Base-by-base conservation (phyloP, 1,140 invertebrate species). In the Arctopsyche grandis region DNA sequence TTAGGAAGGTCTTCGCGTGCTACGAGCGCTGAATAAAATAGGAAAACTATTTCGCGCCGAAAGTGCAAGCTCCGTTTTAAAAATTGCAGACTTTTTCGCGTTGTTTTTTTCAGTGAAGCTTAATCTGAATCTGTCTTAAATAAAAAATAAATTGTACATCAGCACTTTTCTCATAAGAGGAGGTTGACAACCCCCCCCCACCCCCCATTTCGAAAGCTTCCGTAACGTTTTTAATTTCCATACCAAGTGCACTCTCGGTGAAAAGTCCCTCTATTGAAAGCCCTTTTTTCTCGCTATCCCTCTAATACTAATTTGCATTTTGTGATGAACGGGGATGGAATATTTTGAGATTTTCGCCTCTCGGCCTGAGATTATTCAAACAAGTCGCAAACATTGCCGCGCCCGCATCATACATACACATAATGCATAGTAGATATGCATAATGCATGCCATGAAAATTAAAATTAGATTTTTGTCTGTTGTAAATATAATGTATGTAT, bases 171-270 rank as follows among this genome's bases (percentile, higher is more conserved):
- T 74, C 52, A 74, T 74, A 74, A 56, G 43, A 38, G 29, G 29
- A 38, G 29, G 29, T 7, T 38, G n/a, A n/a, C n/a, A 38, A 7
- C 29, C 74, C 24, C n/a, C n/a, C n/a, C n/a, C n/a, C n/a, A n/a
- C n/a, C n/a, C n/a, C n/a, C n/a, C n/a, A n/a, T n/a, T 5, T 12
- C 74, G 74, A 80, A 78, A 75, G 75, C 81, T 78, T 80, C 79
- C 24, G 71, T 48, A 78, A 82, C 79, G 81, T 82, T 82, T 82
- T 82, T 82, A 82, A 82, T 82, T 82, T 82, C 81, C 81, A 82
- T 82, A 82, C 80, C 81, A 82, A 80, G 81, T 82, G 79, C 75
- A 58, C 81, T 79, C 81, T 77, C 70, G 46, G 44, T 52, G 81
- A 71, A 81, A 80, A 80, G 79, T 74, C 79, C 63, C 70, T 7